Evolutionary conservation across 2,797 vertebrate genomes (phyloP), one percentile per base, ranked within the genome.

Genomic region (Halcyon smyrnensis): DNA sequence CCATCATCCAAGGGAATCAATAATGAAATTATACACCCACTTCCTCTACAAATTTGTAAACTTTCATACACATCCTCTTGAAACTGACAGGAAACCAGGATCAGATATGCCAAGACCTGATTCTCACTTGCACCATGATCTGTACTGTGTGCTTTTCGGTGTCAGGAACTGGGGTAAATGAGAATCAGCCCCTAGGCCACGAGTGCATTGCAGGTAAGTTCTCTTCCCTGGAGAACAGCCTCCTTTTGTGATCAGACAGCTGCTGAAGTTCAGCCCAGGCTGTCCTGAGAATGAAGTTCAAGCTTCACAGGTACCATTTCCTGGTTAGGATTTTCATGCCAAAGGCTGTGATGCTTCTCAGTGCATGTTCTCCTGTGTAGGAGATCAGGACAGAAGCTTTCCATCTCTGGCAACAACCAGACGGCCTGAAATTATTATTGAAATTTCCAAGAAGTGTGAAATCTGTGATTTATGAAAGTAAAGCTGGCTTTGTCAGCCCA

Each of bases 41-140:
- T 96, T 97, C 94, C 81, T 93, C 76, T 95, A 63, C 92, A 90
- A 93, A 95, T 93, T 68, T 60, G 80, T 82, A 67, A 87, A 90
- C 69, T 78, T 90, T 30, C 45, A 36, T 92, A 65, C 51, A 20
- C 0, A 0, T 86, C 64, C 25, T 69, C 64, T 86, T 75, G 25
- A 2, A 74, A 84, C 74, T 82, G 83, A 21, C 60, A 77, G 69
- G 59, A 86, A 95, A 89, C 48, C 53, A 92, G 85, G 82, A 96
- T 46, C 74, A 87, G 75, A 80, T 75, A 78, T 11, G 13, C 59
- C 50, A 74, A 60, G 78, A 46, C 45, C 60, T 76, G 87, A 74
- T 74, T 90, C 68, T 78, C 50, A 8, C 88, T 94, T 93, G 46
- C 48, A 45, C 62, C 46, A 2, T 37, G 50, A 16, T 41, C 59